Evolutionary conservation across 2,113 vertebrate genomes (phyloP), one percentile per base, ranked within the genome.

Genomic region (Toxostoma redivivum): DNA sequence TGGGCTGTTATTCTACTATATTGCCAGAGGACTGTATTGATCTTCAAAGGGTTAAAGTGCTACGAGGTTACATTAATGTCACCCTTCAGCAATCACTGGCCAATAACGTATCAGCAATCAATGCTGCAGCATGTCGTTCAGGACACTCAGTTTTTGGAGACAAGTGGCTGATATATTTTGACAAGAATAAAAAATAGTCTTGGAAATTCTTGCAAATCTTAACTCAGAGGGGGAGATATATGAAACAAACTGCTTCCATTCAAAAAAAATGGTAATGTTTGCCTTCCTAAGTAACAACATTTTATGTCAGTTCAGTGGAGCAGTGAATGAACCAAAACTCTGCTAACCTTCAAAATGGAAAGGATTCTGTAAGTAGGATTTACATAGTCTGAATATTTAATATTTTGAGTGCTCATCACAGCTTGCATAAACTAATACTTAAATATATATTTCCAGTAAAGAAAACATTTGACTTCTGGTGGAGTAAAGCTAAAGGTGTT

Each of bases 301-400:
- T 95, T 70, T 91, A 92, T 96, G 87, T 96, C 97, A 97, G 92
- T 97, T 96, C 95, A 95, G 89, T 95, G 93, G 96, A 97, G 94
- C 89, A 96, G 74, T 83, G 96, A 97, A 96, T 96, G 95, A 97
- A 96, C 95, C 73, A 95, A 95, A 97, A 97, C 91, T 96, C 95
- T 94, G 86, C 88, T 96, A 97, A 96, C 96, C 95, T 98, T 97
- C 97, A 88, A 92, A 95, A 97, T 92, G 73, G 94, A 97, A 96
- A 97, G 95, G 92, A 93, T 97, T 98, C 94, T 42, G 77, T 95
- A 88, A 96, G 92, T 71, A 96, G 95, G 97, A 96, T 97, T 97
- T 97, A 97, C 94, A 97, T 95, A 95, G 91, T 95, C 96, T 96
- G 97, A 97, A 98, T 98, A 98, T 98, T 98, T 98, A 97, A 96